A percentile compares a stretch with the other conserved stretches of the same genome.
These are phyloP conservation scores for Synanthedon myopaeformis DNA, from an alignment of 2,888 invertebrate genomes.

Conservation along the genomic window DNA sequence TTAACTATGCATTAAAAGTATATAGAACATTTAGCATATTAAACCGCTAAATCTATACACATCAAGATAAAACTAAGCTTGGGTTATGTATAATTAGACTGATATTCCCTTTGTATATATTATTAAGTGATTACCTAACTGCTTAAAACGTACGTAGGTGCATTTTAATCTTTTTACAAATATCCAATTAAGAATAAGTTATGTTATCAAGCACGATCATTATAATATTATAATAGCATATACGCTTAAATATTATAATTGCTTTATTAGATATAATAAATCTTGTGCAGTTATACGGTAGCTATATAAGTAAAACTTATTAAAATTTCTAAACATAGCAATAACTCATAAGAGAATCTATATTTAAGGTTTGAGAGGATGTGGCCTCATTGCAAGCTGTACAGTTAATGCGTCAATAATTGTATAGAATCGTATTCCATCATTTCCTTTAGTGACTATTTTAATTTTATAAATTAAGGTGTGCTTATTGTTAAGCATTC, in stretches of 20 bases:
- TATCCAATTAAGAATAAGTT: no score
- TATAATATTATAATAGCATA: no score
- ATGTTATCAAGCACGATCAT: no score
- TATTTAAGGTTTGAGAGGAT: conserved; percentile 1
- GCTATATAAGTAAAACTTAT: conserved; percentile 6
- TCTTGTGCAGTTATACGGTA: conserved; percentile 17
- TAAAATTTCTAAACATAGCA: conserved; percentile 5
- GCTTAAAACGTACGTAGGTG: conserved; percentile 5
- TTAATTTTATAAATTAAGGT: neutral
- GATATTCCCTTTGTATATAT: no score
- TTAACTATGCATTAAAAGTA: neutral
- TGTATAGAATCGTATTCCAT: neutral
- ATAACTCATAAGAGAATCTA: conserved; percentile 7
- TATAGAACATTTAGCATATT: conserved; percentile 3
- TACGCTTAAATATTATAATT: conserved; percentile 9
- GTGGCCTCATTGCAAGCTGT: neutral
- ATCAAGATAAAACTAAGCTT: no score
- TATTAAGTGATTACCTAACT: no score
- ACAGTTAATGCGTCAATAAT: neutral
- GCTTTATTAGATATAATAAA: conserved; percentile 22
- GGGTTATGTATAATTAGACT: no score
- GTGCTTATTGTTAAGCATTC: no score
- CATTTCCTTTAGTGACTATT: neutral
- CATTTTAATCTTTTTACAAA: no score
- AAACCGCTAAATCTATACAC: no score